A percentile compares a stretch with the other conserved stretches of the same genome.
These are phyloP conservation scores for Drosophila subobscura DNA, from an alignment of 1,140 invertebrate species.

Conservation along the genomic window DNA sequence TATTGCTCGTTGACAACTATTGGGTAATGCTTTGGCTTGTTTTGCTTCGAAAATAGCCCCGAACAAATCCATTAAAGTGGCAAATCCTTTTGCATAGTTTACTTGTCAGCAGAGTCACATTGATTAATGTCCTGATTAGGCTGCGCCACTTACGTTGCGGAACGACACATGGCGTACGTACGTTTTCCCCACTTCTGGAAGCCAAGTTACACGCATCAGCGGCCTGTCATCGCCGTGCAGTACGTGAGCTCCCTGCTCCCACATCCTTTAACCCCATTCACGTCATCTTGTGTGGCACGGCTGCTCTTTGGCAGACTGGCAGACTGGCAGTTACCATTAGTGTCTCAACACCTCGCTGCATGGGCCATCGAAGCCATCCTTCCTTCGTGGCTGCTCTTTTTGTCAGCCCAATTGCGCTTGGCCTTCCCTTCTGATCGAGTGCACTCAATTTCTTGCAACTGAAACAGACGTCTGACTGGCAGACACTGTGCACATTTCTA, in stretches of 20 bases:
- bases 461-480: conserved; percentile 1
- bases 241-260: conserved; percentile 25
- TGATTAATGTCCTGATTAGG: conserved; percentile 65
- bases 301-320: conserved; percentile 41
- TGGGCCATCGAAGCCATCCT: background rate
- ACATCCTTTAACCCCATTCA: too few relatives aligned
- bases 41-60: too few relatives aligned
- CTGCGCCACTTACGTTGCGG: conserved; percentile 22
- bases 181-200: conserved; percentile 18
- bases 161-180: conserved; percentile 56
- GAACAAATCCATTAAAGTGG: conserved; percentile 20
- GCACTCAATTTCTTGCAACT: conserved; percentile 40
- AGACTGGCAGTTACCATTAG: conserved; percentile 37
- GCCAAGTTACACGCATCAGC: conserved; percentile 34
- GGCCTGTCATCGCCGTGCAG: conserved; percentile 42
- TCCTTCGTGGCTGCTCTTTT: background rate
- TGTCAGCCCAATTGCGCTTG: conserved; percentile 27
- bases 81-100: conserved; percentile 51
- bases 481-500: too few relatives aligned
- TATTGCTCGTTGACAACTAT: conserved; percentile 21
- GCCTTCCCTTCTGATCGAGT: conserved; percentile 21
- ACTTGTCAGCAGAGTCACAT: conserved; percentile 19
- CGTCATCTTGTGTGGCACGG: background rate
- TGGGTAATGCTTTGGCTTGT: conserved; percentile 23
- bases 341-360: conserved; percentile 43